phyloP scores from a whole-genome alignment of 1,140 invertebrate genomes.

The Anastrepha ludens region DNA sequence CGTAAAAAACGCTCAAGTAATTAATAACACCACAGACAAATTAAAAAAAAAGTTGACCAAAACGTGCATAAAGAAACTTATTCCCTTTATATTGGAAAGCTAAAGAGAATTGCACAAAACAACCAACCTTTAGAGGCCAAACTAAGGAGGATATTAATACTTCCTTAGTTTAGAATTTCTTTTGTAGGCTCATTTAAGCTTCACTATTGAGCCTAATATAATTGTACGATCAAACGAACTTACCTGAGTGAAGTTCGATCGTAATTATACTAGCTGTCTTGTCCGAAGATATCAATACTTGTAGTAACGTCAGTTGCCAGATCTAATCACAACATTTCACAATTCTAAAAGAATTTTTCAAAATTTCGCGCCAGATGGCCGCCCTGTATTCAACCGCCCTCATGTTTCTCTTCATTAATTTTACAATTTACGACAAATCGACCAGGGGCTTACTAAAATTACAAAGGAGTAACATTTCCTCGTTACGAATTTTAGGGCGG shows the following conservation, averaged over 20 bases:
- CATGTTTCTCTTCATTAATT: constrained; percentile 1
- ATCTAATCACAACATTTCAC: constrained; percentile 8
- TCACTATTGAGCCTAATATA: no score
- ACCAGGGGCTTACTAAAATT: neutral
- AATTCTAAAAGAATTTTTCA: neutral
- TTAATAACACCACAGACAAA: no score
- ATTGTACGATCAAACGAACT: constrained; percentile 1
- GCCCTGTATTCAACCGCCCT: neutral
- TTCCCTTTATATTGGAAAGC: no score
- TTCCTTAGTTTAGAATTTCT: no score
- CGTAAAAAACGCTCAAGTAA: no score
- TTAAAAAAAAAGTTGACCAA: no score
- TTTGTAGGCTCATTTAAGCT: no score
- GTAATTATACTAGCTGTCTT: constrained; percentile 11
- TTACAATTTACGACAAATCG: constrained; percentile 13
- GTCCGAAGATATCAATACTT: constrained; percentile 24
- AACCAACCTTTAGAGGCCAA: no score
- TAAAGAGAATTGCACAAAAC: no score
- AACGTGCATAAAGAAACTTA: no score
- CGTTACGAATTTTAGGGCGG: neutral
- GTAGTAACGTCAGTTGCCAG: constrained; percentile 9
- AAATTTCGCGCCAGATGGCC: neutral
- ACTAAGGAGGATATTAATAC: no score
- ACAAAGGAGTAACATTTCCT: neutral
- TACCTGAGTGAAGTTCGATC: constrained; percentile 2